phyloP scores from a whole-genome alignment of 1,140 invertebrate genomes.

The Monomorium pharaonis region DNA sequence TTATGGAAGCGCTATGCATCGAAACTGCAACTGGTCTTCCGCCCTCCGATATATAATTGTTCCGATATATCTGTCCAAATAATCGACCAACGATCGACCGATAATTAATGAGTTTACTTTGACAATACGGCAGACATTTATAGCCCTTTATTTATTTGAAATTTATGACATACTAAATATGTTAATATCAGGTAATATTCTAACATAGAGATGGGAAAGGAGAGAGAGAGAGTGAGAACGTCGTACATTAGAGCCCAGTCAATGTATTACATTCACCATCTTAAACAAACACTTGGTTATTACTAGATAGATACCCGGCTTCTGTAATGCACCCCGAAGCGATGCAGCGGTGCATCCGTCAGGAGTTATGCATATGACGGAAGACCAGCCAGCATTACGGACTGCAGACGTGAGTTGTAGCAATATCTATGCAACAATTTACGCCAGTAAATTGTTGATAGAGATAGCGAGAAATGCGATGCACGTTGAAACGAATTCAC shows the following conservation, averaged over 20 bases:
- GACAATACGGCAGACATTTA: neutral
- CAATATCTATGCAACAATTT: constrained; percentile 27
- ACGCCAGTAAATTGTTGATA: constrained; percentile 13
- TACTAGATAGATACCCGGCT: constrained; percentile 25
- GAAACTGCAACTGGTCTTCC: neutral
- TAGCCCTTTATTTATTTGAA: neutral
- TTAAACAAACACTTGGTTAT: constrained; percentile 48
- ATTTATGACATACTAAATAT: neutral
- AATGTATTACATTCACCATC: neutral
- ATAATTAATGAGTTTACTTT: neutral
- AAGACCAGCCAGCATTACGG: constrained; percentile 20
- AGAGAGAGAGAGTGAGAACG: neutral
- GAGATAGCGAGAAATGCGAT: neutral
- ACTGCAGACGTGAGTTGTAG: constrained; percentile 9
- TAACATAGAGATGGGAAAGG: neutral
- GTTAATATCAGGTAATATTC: neutral
- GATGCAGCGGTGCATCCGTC: neutral
- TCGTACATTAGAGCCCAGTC: neutral
- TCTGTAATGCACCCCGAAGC: constrained; percentile 16
- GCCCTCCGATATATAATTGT: no score
- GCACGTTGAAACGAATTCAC: neutral
- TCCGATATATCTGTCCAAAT: neutral
- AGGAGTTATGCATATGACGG: constrained; percentile 35
- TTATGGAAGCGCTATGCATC: neutral
- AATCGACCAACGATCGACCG: neutral